Evolutionary conservation across 2,888 invertebrate species (phyloP), one percentile per base, ranked within the genome.

Genomic region (Microchrysa polita): DNA sequence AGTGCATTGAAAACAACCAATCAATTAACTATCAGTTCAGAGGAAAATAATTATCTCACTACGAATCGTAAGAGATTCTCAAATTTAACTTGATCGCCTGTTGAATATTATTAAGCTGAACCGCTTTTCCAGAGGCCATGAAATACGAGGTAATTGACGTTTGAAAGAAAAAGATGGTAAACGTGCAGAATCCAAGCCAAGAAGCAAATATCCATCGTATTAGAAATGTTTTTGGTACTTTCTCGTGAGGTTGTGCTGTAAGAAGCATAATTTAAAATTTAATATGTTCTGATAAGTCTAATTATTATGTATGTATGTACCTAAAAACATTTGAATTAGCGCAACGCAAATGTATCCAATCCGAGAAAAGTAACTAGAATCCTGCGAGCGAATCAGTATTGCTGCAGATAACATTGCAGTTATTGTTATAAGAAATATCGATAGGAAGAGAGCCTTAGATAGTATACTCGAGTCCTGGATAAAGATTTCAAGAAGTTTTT

Each of bases 61-160:
- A 55, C 7, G 57, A 23, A 59, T 72, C 74, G 27, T 75, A 75
- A 18, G 73, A 63, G 4, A 75, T 72, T n/a, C 60, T 60, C 7
- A 74, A 12, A 16, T 48, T 18, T 2, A 20, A 14, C 4, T 72
- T 16, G 14, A 75, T 61, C 27, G 72, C 63, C 18, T 75, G 73
- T 5, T 72, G 67, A n/a, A 75, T 61, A 18, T 48, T 60, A 27
- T 40, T 42, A 7, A 75, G 48, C 61, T 72, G 67, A 44, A 14
- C 42, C 12, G 72, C 48, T 34, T 59, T 44, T 12, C 52, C 52
- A 9, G 75, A 72, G 9, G 74, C 52, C 44, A 67, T 69, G 40
- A 75, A 57, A 42, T 42, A 75, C 34, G 75, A 72, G 1, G 67
- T 75, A 18, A 74, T 74, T 9, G 74, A 67, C 9, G 74, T 74